Conservation (phyloP, 1,140 invertebrate genomes). For the Zaprionus lachaisei region DNA sequence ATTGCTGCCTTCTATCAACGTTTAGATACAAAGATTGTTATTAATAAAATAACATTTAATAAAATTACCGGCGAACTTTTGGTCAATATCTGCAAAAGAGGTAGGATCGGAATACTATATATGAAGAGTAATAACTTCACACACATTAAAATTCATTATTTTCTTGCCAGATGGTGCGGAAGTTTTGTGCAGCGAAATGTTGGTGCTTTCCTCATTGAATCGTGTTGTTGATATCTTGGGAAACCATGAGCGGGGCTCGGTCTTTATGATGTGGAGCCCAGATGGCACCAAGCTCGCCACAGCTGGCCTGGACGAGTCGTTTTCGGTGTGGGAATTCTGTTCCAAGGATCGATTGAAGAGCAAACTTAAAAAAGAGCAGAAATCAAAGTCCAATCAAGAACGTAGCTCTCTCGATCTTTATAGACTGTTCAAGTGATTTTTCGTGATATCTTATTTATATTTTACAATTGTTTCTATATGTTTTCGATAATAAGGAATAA, state of each 20-base stretch:
- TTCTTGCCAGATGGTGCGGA: slow-evolving; percentile 44
- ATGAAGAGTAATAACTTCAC: neutral
- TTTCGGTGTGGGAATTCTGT: slow-evolving; percentile 77
- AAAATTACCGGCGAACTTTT: slow-evolving; percentile 79
- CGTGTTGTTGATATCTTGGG: slow-evolving; percentile 71
- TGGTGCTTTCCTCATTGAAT: slow-evolving; percentile 74
- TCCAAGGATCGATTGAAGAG: slow-evolving; percentile 33
- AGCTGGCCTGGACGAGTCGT: slow-evolving; percentile 70
- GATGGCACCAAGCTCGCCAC: slow-evolving; percentile 76
- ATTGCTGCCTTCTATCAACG: slow-evolving; percentile 74
- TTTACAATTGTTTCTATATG: slow-evolving; percentile 5
- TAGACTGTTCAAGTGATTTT: slow-evolving; percentile 34
- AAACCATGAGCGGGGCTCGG: slow-evolving; percentile 56
- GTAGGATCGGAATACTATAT: slow-evolving; percentile 31
- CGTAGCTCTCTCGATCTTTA: slow-evolving; percentile 47
- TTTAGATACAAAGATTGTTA: slow-evolving; percentile 55
- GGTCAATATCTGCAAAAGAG: slow-evolving; percentile 63
- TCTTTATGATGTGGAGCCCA: slow-evolving; percentile 78
- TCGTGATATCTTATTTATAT: slow-evolving; percentile 8
- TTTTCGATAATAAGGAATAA: slow-evolving; percentile 3
- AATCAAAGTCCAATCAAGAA: neutral
- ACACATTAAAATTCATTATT: neutral
- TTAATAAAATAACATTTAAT: slow-evolving; percentile 69
- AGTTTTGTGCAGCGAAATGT: slow-evolving; percentile 52
- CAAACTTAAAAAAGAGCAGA: slow-evolving; percentile 17